These are phyloP conservation scores for Microcebus murinus DNA, from an alignment of 2,113 vertebrate genomes.

Conservation along the genomic window DNA sequence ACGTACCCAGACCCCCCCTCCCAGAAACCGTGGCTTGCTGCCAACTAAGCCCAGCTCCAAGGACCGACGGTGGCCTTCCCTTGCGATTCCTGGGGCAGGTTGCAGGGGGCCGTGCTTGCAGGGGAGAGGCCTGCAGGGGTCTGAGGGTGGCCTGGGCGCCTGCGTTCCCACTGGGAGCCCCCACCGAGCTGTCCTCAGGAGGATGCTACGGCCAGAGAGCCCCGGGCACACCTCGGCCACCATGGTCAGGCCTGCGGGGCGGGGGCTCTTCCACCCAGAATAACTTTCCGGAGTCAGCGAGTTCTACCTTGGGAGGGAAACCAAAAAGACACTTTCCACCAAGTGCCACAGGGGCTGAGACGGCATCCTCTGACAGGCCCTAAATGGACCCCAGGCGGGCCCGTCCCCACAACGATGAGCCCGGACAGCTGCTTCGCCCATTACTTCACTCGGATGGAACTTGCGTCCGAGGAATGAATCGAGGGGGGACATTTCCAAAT, in stretches of 20 bases:
- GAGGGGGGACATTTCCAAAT: background rate
- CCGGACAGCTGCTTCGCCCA: background rate
- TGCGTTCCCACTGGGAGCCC: fast-evolving
- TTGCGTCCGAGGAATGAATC: background rate
- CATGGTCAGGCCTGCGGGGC: background rate
- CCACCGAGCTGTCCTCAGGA: fast-evolving
- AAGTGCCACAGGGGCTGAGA: background rate
- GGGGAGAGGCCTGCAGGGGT: background rate
- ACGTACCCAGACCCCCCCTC: background rate
- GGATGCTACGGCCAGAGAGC: background rate
- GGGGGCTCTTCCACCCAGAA: background rate
- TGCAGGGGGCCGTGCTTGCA: background rate
- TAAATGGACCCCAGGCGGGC: background rate
- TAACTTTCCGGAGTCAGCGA: constrained; percentile 38
- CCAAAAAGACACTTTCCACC: background rate
- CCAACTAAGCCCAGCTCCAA: fast-evolving
- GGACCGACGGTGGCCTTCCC: fast-evolving
- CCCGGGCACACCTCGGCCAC: background rate
- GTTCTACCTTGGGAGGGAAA: constrained; percentile 2
- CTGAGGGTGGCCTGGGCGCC: background rate
- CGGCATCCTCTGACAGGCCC: background rate
- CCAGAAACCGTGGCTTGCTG: background rate
- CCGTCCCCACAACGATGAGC: background rate
- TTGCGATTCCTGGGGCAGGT: fast-evolving
- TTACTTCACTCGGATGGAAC: background rate